Conservation (phyloP, 2,113 vertebrate genomes). For the Chroicocephalus ridibundus region DNA sequence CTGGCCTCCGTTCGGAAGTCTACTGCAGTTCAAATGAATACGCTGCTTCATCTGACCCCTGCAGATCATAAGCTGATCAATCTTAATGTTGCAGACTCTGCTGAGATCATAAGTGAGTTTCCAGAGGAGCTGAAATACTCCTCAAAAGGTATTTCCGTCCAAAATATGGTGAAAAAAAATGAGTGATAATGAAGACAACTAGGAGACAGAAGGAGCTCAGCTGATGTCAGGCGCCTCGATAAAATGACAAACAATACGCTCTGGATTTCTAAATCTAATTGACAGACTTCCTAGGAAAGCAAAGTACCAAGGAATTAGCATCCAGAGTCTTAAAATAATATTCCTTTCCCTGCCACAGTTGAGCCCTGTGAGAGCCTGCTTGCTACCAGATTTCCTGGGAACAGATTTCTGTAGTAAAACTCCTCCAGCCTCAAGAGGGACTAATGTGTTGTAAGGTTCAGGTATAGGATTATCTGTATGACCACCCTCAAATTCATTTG, state of each 20-base stretch:
- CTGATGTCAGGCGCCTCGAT: neutral
- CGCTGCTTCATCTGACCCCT: neutral
- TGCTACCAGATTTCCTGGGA: neutral
- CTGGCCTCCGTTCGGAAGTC: neutral
- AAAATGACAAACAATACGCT: constrained; percentile 20
- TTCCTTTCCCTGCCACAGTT: neutral
- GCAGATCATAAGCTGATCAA: neutral
- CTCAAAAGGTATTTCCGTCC: neutral
- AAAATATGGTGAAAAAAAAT: constrained; percentile 32
- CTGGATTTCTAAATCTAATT: constrained; percentile 36
- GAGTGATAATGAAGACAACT: neutral
- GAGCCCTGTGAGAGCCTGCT: neutral
- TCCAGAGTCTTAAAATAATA: neutral
- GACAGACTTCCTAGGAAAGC: constrained; percentile 47
- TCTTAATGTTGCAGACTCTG: neutral
- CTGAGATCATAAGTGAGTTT: constrained; percentile 48
- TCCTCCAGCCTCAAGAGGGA: neutral
- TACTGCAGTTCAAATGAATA: neutral
- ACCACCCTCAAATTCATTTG: neutral
- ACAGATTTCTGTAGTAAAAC: neutral
- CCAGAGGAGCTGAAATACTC: constrained; percentile 25
- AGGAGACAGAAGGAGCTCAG: neutral
- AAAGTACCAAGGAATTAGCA: neutral
- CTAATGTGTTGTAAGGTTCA: neutral
- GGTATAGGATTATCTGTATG: neutral